Conservation (phyloP, 2,888 invertebrate genomes). For the Ennomos erosarius region DNA sequence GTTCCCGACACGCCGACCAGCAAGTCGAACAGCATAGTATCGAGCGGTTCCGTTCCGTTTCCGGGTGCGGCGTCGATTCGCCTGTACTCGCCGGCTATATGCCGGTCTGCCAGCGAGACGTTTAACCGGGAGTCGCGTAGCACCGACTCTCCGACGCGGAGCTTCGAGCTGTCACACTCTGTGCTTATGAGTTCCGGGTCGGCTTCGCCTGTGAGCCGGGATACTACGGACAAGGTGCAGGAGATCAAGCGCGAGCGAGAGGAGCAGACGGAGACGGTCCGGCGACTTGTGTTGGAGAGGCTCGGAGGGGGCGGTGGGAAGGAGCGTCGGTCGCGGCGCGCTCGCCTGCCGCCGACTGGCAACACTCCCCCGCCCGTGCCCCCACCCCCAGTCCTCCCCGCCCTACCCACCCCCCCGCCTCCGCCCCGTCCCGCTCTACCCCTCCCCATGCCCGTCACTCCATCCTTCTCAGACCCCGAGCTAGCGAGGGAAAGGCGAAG, state of each 20-base stretch:
- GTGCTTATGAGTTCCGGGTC: slow-evolving; percentile 63
- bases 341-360: slow-evolving; percentile 43
- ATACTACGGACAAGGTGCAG: slow-evolving; percentile 56
- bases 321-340: slow-evolving; percentile 34
- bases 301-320: slow-evolving; percentile 66
- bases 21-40: slow-evolving; percentile 33
- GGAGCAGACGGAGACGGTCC: slow-evolving; percentile 93
- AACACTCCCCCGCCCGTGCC: slow-evolving; percentile 61
- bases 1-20: slow-evolving; percentile 56
- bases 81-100: slow-evolving; percentile 73
- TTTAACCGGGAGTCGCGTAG: slow-evolving; percentile 50
- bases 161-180: slow-evolving; percentile 56
- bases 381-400: slow-evolving; percentile 55
- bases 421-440: slow-evolving; percentile 61
- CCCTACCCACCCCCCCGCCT: slow-evolving; percentile 48
- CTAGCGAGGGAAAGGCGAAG: slow-evolving; percentile 87
- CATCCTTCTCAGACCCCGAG: slow-evolving; percentile 86
- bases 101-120: slow-evolving; percentile 77
- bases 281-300: slow-evolving; percentile 93
- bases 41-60: slow-evolving; percentile 45
- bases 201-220: slow-evolving; percentile 55
- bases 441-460: slow-evolving; percentile 64
- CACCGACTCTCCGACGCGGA: slow-evolving; percentile 40
- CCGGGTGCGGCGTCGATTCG: slow-evolving; percentile 57
- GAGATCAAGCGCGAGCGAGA: slow-evolving; percentile 53